A percentile compares a stretch with the other conserved stretches of the same genome.
Evolutionary conservation across 2,797 vertebrate species (phyloP).

Genomic region (Falco novaeseelandiae): DNA sequence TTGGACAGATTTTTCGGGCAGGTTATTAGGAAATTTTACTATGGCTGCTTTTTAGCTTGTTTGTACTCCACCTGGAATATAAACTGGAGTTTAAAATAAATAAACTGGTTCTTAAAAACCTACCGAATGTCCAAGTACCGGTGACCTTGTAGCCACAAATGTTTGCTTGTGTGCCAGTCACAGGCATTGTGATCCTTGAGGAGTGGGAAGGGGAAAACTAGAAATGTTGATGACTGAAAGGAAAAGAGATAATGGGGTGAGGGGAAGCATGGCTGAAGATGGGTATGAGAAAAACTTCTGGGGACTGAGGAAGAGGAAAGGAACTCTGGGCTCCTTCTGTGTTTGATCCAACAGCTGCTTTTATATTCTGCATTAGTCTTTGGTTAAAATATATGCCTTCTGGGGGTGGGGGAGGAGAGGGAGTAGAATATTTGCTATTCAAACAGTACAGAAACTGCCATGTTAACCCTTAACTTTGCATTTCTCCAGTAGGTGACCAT

Average conservation of each 20-base stretch:
- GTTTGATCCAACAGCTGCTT: neutral
- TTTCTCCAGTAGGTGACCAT: constrained; percentile 89
- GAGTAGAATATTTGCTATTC: fast-evolving
- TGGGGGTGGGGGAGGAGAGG: fast-evolving
- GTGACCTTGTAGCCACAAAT: neutral
- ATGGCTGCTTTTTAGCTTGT: neutral
- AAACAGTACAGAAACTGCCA: neutral
- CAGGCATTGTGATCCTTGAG: neutral
- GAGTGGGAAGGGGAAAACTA: neutral
- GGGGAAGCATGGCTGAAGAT: neutral
- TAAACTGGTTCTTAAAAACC: neutral
- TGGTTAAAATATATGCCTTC: fast-evolving
- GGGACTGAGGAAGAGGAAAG: neutral
- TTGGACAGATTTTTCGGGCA: neutral
- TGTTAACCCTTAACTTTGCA: neutral
- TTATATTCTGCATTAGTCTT: neutral
- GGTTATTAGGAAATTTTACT: neutral
- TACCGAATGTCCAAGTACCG: neutral
- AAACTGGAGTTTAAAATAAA: too few relatives aligned
- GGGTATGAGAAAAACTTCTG: neutral
- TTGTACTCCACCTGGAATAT: neutral
- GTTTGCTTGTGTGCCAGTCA: neutral
- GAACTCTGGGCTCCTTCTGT: neutral
- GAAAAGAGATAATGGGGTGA: neutral
- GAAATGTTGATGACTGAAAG: neutral